Percentiles rank a stretch among this genome's conserved stretches.
These are phyloP conservation scores for Morpho achilles DNA, from an alignment of 2,888 invertebrate species.

Conservation along the genomic window DNA sequence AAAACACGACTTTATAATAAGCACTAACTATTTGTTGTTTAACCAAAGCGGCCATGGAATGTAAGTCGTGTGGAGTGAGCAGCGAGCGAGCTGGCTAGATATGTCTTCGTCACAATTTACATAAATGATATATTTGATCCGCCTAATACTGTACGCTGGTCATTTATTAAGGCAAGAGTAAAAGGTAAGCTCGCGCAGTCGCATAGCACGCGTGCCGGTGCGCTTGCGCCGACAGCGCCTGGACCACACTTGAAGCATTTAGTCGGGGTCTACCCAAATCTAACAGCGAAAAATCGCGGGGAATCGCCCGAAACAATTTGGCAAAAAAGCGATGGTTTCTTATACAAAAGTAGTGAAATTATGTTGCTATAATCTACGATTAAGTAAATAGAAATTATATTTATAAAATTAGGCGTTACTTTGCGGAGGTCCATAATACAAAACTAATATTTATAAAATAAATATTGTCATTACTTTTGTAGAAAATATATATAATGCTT, in stretches of 20 bases:
- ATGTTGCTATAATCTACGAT: no score
- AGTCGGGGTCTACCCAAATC: neutral
- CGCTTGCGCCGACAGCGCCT: constrained; percentile 61
- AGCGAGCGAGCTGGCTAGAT: constrained; percentile 62
- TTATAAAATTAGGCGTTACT: no score
- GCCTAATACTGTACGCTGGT: constrained; percentile 71
- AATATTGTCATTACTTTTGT: no score
- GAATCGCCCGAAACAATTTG: neutral
- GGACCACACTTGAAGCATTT: constrained; percentile 62
- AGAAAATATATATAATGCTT: no score
- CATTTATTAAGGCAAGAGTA: constrained; percentile 70
- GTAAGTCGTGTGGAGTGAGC: constrained; percentile 68
- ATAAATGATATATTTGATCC: constrained; percentile 77
- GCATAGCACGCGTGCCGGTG: constrained; percentile 72
- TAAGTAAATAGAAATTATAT: no score
- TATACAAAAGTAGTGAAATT: no score
- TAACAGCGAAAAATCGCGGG: neutral
- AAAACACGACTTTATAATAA: constrained; percentile 43
- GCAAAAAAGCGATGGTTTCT: neutral
- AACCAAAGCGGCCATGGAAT: constrained; percentile 63
- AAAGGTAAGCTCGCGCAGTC: constrained; percentile 48
- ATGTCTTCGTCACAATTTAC: constrained; percentile 80
- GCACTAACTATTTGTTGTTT: constrained; percentile 47
- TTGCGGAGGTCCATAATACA: no score
- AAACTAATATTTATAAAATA: no score